These are phyloP conservation scores for Chaetodon trifasciatus DNA, from an alignment of 2,797 vertebrate genomes.

Conservation along the genomic window DNA sequence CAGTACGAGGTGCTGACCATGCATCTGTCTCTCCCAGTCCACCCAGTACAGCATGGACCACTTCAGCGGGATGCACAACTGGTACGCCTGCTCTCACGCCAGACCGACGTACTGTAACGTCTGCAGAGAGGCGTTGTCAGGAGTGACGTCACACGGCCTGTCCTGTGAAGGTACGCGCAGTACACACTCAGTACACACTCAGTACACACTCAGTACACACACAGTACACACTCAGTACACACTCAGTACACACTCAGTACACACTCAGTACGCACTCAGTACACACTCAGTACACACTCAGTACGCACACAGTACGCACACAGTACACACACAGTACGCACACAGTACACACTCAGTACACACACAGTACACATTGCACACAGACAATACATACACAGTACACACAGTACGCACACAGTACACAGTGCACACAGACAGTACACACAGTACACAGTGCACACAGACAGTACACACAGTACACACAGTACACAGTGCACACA, in stretches of 20 bases:
- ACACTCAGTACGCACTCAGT: too few species aligned
- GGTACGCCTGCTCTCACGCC: slow-evolving; percentile 98
- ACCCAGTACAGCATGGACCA: slow-evolving; percentile 99
- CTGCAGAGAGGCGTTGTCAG: slow-evolving; percentile 93
- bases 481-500: neutral
- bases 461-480: too few species aligned
- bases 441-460: too few species aligned
- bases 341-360: too few species aligned
- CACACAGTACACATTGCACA: too few species aligned
- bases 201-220: neutral
- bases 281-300: too few species aligned
- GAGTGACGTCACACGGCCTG: slow-evolving; percentile 96
- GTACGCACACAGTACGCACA: neutral
- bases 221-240: neutral
- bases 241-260: neutral
- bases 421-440: too few species aligned
- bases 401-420: neutral
- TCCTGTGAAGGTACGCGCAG: slow-evolving; percentile 93
- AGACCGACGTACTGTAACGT: slow-evolving; percentile 97
- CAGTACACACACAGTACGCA: too few species aligned
- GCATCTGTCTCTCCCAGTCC: slow-evolving; percentile 82
- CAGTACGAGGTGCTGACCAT: slow-evolving; percentile 3
- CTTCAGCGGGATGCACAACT: slow-evolving; percentile 98
- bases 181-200: neutral
- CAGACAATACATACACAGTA: too few species aligned